phyloP scores from a whole-genome alignment of 2,113 vertebrate species.

The Saguinus midas region DNA sequence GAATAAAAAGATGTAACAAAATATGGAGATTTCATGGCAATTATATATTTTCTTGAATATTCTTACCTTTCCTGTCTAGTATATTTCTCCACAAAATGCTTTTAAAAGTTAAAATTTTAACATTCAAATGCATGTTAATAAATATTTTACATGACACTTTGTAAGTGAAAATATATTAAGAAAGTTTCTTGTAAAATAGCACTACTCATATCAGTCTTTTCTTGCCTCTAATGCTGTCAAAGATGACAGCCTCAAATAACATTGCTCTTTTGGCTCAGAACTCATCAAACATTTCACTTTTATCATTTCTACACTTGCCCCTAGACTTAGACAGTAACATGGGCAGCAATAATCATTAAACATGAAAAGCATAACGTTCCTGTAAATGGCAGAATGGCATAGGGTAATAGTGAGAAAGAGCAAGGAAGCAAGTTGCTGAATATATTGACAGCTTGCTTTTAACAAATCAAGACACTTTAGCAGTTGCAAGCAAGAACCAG shows the following conservation, averaged over 20 bases:
- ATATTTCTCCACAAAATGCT: background rate
- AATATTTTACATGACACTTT: background rate
- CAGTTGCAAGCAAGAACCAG: constrained; percentile 13
- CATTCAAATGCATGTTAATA: background rate
- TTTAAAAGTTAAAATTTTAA: background rate
- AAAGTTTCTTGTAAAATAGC: background rate
- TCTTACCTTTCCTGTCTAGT: background rate
- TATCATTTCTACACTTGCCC: constrained; percentile 13
- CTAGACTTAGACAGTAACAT: background rate
- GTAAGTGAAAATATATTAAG: background rate
- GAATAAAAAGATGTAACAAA: background rate
- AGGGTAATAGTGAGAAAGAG: background rate
- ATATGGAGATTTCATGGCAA: background rate
- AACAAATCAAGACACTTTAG: constrained; percentile 31
- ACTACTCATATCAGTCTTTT: background rate
- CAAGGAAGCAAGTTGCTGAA: constrained; percentile 11
- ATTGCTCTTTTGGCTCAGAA: constrained; percentile 65
- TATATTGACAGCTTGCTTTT: constrained; percentile 57
- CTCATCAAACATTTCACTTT: constrained; percentile 64
- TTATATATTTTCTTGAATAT: background rate
- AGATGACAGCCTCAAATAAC: constrained; percentile 45
- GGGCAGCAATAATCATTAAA: constrained; percentile 43
- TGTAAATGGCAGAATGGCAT: constrained; percentile 44
- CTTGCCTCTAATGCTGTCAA: constrained; percentile 34
- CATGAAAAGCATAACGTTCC: constrained; percentile 25